Percentiles rank a stretch among this genome's conserved stretches.
phyloP scores from a whole-genome alignment of 2,113 vertebrate species.

The Thunnus thynnus region DNA sequence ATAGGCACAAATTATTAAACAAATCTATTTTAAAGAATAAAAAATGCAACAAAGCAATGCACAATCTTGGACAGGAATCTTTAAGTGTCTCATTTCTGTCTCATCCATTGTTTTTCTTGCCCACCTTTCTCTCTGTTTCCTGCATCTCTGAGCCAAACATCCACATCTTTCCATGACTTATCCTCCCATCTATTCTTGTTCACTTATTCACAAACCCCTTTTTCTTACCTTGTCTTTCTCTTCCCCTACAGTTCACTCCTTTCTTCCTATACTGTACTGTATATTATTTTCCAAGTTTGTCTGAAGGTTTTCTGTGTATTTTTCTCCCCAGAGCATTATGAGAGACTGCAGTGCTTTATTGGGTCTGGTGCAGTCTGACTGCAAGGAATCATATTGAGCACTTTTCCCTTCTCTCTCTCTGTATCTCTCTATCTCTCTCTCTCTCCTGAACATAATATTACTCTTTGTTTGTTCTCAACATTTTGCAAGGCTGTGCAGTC shows the following conservation, averaged over 20 bases:
- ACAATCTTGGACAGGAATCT: background rate
- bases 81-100: background rate
- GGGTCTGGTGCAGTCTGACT: slow-evolving; percentile 45
- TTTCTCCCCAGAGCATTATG: slow-evolving; percentile 50
- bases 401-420: background rate
- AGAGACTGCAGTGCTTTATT: slow-evolving; percentile 65
- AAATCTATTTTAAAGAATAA: too few relatives aligned
- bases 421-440: background rate
- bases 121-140: background rate
- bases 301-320: slow-evolving; percentile 35
- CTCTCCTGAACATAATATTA: slow-evolving; percentile 12
- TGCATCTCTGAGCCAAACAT: background rate
- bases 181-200: background rate
- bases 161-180: background rate
- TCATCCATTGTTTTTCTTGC: background rate
- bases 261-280: slow-evolving; percentile 6
- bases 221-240: background rate
- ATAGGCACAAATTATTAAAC: background rate
- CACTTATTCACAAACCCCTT: background rate
- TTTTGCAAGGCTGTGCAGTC: slow-evolving; percentile 13
- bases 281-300: slow-evolving; percentile 45
- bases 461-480: slow-evolving; percentile 44
- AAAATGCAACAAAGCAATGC: too few relatives aligned
- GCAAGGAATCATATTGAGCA: slow-evolving; percentile 25
- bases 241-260: background rate